Evolutionary conservation across 2,113 vertebrate species (phyloP), one percentile per base, ranked within the genome.

Genomic region (Gymnorhina tibicen): DNA sequence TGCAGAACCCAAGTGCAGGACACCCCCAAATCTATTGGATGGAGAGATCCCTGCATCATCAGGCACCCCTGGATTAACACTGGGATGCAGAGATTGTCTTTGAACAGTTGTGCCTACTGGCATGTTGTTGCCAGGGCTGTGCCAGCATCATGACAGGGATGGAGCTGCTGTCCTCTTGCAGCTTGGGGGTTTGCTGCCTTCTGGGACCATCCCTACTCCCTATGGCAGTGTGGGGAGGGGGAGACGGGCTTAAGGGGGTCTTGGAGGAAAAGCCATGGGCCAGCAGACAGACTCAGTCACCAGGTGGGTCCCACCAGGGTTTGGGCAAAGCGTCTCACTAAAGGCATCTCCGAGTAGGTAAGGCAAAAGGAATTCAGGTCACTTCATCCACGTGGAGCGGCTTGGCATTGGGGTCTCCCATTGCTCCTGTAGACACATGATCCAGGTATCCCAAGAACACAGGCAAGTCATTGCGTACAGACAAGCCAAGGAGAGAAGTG

Each of bases 301-400:
- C 22, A 7, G 52, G 20, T 11, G 7, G 26, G 53, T 88, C 89
- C 92, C 53, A 56, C 83, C 32, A 16, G 73, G 81, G 46, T 44
- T 80, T 2, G 33, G 76, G 80, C 92, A 68, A 87, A 96, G 60
- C 56, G 4, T 92, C 91, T 91, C 23, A 49, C 89, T 94, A 18
- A 96, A 96, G 77, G 82, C 92, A 93, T 88, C 91, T 53, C 94
- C 89, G 44, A 90, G 82, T 86, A 95, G 84, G 79, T 93, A 95
- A 92, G 96, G 78, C 91, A 85, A 85, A 95, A 95, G 91, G 97
- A 96, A 89, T 50, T 60, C 66, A 87, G 85, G 72, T 58, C 91
- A 22, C 87, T 52, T 64, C 8, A 22, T 67, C 69, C 67, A 22
- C 2, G 1, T 44, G 35, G 47, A 44, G 47, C 37, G 5, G 49